These are phyloP conservation scores for Oscheius sp. DNA, from an alignment of 2,888 invertebrate genomes.

Conservation along the genomic window DNA sequence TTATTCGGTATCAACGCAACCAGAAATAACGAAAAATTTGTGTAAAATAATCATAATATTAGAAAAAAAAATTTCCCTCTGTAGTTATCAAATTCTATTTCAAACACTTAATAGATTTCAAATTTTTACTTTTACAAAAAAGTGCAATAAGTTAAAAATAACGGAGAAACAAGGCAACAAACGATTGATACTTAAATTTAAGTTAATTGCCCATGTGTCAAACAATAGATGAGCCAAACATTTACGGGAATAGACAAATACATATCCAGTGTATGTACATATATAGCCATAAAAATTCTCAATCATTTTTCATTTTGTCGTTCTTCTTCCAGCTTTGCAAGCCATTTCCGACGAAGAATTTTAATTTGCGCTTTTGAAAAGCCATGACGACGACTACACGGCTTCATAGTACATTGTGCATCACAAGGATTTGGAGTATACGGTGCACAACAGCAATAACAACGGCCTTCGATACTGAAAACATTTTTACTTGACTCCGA, in stretches of 20 bases:
- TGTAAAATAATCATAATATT: no score
- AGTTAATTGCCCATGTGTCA: no score
- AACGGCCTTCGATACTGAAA: conserved; percentile 58
- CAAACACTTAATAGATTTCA: no score
- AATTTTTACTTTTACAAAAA: no score
- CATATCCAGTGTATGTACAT: conserved; percentile 10
- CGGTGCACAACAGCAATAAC: conserved; percentile 66
- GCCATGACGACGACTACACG: conserved; percentile 46
- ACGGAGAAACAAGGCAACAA: no score
- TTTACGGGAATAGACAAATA: conserved; percentile 1
- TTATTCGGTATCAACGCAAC: no score
- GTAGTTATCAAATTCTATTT: no score
- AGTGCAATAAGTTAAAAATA: no score
- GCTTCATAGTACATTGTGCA: conserved; percentile 55
- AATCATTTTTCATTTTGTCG: conserved; percentile 16
- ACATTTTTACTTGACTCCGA: no score
- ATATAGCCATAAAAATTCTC: not conserved
- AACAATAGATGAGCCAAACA: not conserved
- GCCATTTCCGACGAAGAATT: conserved; percentile 52
- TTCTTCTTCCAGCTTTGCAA: conserved; percentile 42
- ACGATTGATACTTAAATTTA: no score
- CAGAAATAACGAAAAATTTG: no score
- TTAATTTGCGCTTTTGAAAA: conserved; percentile 56
- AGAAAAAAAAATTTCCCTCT: no score
- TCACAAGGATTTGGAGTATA: conserved; percentile 65